Percentiles rank a stretch among this genome's conserved stretches.
Evolutionary conservation across 2,113 vertebrate genomes (phyloP).

Genomic region (Tapirus terrestris): DNA sequence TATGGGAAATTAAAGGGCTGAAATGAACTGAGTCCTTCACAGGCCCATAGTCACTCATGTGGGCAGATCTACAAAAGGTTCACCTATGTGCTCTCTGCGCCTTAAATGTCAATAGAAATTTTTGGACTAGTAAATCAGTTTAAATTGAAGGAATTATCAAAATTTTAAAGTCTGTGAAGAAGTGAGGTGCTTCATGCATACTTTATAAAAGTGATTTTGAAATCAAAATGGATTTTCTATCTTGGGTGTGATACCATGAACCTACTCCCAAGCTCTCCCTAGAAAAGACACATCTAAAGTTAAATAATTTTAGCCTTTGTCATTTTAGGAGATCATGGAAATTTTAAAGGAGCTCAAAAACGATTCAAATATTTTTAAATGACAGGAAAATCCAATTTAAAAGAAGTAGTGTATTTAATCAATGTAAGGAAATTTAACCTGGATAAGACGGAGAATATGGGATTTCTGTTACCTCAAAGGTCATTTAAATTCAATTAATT

Average conservation of each 20-base stretch:
- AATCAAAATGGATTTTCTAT: not conserved
- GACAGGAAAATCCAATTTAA: not conserved
- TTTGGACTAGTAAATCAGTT: slow-evolving; percentile 14
- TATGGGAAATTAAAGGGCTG: slow-evolving; percentile 85
- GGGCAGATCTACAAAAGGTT: slow-evolving; percentile 75
- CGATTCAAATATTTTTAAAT: not conserved
- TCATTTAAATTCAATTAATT: not conserved
- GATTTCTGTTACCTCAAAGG: not conserved
- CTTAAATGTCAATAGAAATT: slow-evolving; percentile 79
- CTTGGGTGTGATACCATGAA: not conserved
- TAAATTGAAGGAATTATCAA: slow-evolving; percentile 41
- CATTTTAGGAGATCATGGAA: not conserved
- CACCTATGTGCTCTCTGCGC: slow-evolving; percentile 70
- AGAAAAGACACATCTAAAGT: not conserved
- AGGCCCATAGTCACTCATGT: slow-evolving; percentile 67
- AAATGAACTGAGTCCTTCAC: slow-evolving; percentile 75
- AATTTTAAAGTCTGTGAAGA: not conserved
- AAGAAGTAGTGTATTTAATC: not conserved
- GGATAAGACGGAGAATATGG: not conserved
- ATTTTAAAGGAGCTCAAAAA: not conserved
- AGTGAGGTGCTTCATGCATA: not conserved
- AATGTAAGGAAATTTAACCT: not conserved
- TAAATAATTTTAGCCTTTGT: not conserved
- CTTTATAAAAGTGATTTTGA: slow-evolving; percentile 16
- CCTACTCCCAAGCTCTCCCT: not conserved